Evolutionary conservation across 2,797 vertebrate species (phyloP).

Genomic region (Xyrichtys novacula): DNA sequence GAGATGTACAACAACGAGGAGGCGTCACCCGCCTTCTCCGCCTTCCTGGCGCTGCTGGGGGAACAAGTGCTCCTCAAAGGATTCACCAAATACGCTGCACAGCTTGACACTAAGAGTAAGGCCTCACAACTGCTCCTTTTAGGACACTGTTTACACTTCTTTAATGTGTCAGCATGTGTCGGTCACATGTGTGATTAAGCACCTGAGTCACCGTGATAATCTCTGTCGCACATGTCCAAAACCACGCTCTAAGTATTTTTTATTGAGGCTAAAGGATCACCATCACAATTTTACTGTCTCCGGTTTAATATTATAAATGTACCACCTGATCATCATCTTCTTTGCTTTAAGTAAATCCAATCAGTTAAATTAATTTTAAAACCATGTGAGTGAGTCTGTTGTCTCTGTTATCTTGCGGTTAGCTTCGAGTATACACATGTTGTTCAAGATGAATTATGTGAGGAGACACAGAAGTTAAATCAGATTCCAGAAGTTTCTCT

Average conservation of each 20-base stretch:
- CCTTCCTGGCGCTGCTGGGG: slow-evolving; percentile 91
- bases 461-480: background rate
- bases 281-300: background rate
- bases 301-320: background rate
- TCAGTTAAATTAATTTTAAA: background rate
- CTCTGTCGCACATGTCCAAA: background rate
- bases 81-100: slow-evolving; percentile 93
- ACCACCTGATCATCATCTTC: background rate
- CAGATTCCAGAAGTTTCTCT: background rate
- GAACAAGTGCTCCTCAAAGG: slow-evolving; percentile 92
- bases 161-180: too few relatives aligned
- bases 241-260: background rate
- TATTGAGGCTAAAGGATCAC: background rate
- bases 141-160: background rate
- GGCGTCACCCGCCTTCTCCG: slow-evolving; percentile 89
- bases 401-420: background rate
- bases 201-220: background rate
- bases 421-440: background rate
- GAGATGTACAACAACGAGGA: slow-evolving; percentile 99
- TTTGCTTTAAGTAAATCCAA: background rate
- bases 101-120: slow-evolving; percentile 97
- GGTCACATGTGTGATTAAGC: background rate
- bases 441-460: background rate
- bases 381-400: background rate
- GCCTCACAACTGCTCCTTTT: slow-evolving; percentile 19